Conservation (phyloP, 1,140 invertebrate species). For the Zeugodacus cucurbitae region DNA sequence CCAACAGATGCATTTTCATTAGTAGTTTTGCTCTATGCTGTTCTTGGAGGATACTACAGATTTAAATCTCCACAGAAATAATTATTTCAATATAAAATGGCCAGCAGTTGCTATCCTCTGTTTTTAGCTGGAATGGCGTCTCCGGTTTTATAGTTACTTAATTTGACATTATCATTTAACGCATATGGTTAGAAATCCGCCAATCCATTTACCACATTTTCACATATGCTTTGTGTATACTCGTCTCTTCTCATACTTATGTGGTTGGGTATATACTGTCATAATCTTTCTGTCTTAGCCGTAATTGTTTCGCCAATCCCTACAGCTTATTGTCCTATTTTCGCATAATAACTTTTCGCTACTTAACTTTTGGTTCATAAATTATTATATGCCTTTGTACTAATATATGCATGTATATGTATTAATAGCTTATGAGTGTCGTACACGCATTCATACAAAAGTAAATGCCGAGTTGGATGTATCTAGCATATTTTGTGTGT, state of each 20-base stretch:
- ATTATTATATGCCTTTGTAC: neutral
- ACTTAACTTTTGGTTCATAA: neutral
- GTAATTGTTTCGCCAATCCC: conserved; percentile 1
- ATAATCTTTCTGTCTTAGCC: neutral
- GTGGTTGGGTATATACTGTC: neutral
- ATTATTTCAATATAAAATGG: no score
- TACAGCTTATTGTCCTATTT: neutral
- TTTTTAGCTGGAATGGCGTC: neutral
- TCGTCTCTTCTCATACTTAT: no score
- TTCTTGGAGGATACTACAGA: no score
- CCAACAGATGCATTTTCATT: no score
- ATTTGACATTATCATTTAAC: neutral
- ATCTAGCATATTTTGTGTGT: neutral
- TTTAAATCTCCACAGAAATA: no score
- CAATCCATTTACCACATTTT: neutral
- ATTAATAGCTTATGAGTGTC: neutral
- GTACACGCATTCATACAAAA: neutral
- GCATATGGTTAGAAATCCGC: neutral
- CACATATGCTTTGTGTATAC: neutral
- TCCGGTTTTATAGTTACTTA: neutral
- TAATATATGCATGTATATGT: neutral
- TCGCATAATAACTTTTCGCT: neutral
- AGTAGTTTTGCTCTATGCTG: no score
- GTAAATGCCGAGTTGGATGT: neutral
- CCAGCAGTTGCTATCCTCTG: neutral